Base-by-base conservation (phyloP, 2,888 invertebrate species). In the Eucera pruinosa region DNA sequence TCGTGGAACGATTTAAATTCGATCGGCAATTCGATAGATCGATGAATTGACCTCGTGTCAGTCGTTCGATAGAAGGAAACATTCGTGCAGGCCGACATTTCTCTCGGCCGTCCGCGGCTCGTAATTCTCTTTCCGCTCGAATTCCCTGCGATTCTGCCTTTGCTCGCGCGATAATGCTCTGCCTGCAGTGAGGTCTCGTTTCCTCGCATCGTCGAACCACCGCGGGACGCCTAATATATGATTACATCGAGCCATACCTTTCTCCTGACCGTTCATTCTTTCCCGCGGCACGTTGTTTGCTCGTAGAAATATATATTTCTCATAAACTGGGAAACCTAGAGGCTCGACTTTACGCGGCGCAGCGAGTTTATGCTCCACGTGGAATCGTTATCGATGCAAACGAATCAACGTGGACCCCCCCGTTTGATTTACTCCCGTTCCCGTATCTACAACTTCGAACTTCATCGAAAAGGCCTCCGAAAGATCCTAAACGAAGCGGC, bases 101-200 rank as follows among this genome's bases (percentile, higher is more conserved):
- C 62, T 41, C 70, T 58, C 50, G 48, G 18, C 57, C 71, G 36
- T 84, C 64, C 65, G 45, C 76, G 72, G 72, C 70, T 71, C 76
- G 73, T 67, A 81, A 85, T 83, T 82, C 78, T 80, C 80, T 71
- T 81, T 83, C 74, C 81, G 78, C 81, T 83, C 82, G 80, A 82
- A 86, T 86, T 86, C 85, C 67, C 83, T n/a, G 69, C 70, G 78
- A 86, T 82, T 82, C 85, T 79, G 65, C 74, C 52, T 70, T 69
- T 81, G 71, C 73, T 62, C 66, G 70, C 69, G 74, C 76, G 73
- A 68, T 70, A 79, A 80, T 80, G 60, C 67, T 50, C 72, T 58
- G 75, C 58, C 74, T 41, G 64, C 60, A 41, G 68, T 60, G 68
- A 77, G 67, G 74, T 75, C 77, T 75, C 75, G 77, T 77, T 77